Evolutionary conservation across 2,888 invertebrate species (phyloP), one percentile per base, ranked within the genome.

Genomic region (Eupithecia dodoneata): DNA sequence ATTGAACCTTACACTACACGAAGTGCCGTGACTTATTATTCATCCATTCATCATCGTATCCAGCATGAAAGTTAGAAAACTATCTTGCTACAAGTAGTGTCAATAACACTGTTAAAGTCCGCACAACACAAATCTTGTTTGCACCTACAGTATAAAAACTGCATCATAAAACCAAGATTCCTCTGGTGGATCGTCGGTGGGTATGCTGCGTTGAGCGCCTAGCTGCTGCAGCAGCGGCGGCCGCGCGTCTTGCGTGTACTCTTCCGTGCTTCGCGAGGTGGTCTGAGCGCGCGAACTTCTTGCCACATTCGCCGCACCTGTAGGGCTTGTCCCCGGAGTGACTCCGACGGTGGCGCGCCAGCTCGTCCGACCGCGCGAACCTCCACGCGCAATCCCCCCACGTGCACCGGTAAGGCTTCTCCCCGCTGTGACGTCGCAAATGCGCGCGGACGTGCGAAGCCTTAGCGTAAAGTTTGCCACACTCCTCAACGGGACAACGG

Each of bases 261-360:
- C 97, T 98, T 18, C 97, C 96, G 91, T 99, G 99, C 91, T 99
- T 99, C 45, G 98, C 97, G 76, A 99, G 96, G 91, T 99, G 99
- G 91, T 99, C 99, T 47, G 98, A 99, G 45, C 99, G 96, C 0
- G 98, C 98, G 92, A 99, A 99, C 80, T 97, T 96, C 92, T 99
- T 99, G 72, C 97, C 96, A 90, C 99, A 99, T 85, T 98, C 96
- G 77, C 96, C 96, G 91, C 99, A 99, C 77, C 97, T 96, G 92
- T 99, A 99, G 0, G 99, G 99, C 91, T 99, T 99, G 80, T 98
- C 96, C 0, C 99, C 99, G 0, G 98, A 98, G 92, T 99, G 99
- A n/a, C 98, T 99, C 81, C 99, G 96, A 74, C 98, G 97, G 90
- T 99, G 99, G 41, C 99, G 96, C 3, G 99, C 98, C 81, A 99